Conservation (phyloP, 2,888 invertebrate species). For the Ephialtes manifestator region DNA sequence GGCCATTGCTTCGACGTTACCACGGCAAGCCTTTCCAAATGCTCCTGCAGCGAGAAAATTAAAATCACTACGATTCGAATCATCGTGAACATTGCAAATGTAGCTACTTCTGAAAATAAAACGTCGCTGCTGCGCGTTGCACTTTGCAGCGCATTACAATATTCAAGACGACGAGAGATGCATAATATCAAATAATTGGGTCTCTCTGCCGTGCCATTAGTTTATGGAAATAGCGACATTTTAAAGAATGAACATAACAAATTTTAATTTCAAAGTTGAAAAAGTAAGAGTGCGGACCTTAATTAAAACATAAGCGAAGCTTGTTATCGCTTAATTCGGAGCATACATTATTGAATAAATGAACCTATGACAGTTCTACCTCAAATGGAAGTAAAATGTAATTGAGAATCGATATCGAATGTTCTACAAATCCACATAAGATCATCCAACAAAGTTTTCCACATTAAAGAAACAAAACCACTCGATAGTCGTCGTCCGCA, state of each 20-base stretch:
- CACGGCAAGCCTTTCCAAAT: not conserved
- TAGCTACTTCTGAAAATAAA: conserved; percentile 2
- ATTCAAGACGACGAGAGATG: not conserved
- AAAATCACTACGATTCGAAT: conserved; percentile 1
- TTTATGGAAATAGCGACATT: no score
- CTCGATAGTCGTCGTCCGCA: not conserved
- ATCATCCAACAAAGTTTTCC: not conserved
- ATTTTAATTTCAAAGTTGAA: not conserved
- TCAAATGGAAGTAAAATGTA: not conserved
- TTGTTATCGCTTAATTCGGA: no score
- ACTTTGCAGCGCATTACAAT: not conserved
- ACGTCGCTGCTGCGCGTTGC: not conserved
- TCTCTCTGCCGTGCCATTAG: not conserved
- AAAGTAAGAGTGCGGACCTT: not conserved
- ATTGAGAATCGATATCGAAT: not conserved
- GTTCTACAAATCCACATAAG: not conserved
- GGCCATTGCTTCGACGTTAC: conserved; percentile 49
- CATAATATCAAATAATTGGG: not conserved
- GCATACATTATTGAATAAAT: no score
- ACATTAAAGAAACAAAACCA: not conserved
- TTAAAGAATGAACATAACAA: no score
- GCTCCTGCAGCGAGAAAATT: conserved; percentile 2
- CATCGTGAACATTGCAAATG: not conserved
- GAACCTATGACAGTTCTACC: no score
- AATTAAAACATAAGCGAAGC: not conserved